Conservation (phyloP, 2,797 vertebrate species). For the Myripristis murdjan region DNA sequence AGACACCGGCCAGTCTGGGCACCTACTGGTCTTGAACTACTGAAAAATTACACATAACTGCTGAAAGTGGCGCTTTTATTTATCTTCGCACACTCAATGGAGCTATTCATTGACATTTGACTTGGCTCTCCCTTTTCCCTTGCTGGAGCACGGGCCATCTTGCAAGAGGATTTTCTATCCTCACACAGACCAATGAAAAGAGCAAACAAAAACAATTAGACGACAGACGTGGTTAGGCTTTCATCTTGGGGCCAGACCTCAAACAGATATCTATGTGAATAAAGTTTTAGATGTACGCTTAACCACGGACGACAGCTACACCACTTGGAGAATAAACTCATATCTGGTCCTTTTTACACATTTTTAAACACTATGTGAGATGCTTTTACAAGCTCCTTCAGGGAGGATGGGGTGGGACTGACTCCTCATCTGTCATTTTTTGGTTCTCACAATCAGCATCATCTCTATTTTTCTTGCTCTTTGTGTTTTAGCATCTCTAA, state of each 20-base stretch:
- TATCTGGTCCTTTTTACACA: constrained; percentile 18
- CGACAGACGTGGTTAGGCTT: constrained; percentile 2
- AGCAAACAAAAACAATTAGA: constrained; percentile 46
- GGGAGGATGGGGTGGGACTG: constrained; percentile 34
- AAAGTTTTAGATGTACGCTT: background rate
- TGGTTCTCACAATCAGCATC: background rate
- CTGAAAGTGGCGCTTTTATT: constrained; percentile 76
- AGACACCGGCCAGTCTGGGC: constrained; percentile 36
- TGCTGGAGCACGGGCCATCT: constrained; percentile 34
- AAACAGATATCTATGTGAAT: constrained; percentile 19
- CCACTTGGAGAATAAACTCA: background rate
- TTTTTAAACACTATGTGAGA: background rate
- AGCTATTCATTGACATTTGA: constrained; percentile 77
- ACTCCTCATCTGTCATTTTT: constrained; percentile 34
- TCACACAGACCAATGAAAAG: constrained; percentile 51
- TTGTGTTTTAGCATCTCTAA: constrained; percentile 30
- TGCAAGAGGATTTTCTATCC: constrained; percentile 40
- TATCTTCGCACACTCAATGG: constrained; percentile 78
- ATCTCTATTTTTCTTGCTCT: constrained; percentile 13
- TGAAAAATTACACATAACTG: constrained; percentile 75
- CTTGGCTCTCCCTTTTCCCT: constrained; percentile 57
- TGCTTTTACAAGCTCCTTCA: constrained; percentile 1
- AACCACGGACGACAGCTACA: background rate
- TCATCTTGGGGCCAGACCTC: constrained; percentile 35
- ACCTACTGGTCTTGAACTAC: constrained; percentile 57